These are phyloP conservation scores for Lordiphosa collinella DNA, from an alignment of 1,140 invertebrate genomes.

Conservation along the genomic window DNA sequence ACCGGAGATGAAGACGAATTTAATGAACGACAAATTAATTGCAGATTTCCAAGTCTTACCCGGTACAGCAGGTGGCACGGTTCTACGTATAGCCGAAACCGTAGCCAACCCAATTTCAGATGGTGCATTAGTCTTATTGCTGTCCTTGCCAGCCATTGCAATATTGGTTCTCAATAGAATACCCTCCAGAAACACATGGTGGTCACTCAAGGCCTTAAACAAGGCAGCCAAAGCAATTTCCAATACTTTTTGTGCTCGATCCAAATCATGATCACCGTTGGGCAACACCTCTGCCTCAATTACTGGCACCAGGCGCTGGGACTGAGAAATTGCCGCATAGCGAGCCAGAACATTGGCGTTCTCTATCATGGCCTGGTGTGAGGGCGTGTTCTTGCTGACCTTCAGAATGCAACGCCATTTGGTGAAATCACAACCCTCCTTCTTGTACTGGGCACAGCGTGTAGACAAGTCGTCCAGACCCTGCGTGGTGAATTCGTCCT, in stretches of 20 bases:
- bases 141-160: slow-evolving; percentile 91
- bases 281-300: slow-evolving; percentile 95
- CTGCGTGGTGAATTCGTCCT: slow-evolving; percentile 97
- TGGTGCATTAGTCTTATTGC: slow-evolving; percentile 85
- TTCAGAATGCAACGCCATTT: slow-evolving; percentile 99
- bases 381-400: slow-evolving; percentile 93
- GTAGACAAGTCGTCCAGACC: slow-evolving; percentile 95
- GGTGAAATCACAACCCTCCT: slow-evolving; percentile 98
- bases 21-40: neutral
- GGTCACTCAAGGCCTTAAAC: slow-evolving; percentile 97
- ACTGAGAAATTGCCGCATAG: slow-evolving; percentile 98
- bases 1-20: neutral
- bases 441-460: slow-evolving; percentile 98
- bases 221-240: slow-evolving; percentile 95
- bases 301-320: slow-evolving; percentile 97
- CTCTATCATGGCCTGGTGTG: slow-evolving; percentile 93
- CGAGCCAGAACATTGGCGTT: slow-evolving; percentile 97
- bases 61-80: slow-evolving; percentile 94
- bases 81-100: slow-evolving; percentile 91
- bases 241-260: slow-evolving; percentile 94
- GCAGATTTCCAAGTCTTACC: slow-evolving; percentile 80
- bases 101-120: slow-evolving; percentile 91
- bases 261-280: slow-evolving; percentile 95
- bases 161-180: slow-evolving; percentile 99
- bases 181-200: slow-evolving; percentile 98